Evolutionary conservation across 2,113 vertebrate species (phyloP).

Genomic region (Manacus vitellinus): DNA sequence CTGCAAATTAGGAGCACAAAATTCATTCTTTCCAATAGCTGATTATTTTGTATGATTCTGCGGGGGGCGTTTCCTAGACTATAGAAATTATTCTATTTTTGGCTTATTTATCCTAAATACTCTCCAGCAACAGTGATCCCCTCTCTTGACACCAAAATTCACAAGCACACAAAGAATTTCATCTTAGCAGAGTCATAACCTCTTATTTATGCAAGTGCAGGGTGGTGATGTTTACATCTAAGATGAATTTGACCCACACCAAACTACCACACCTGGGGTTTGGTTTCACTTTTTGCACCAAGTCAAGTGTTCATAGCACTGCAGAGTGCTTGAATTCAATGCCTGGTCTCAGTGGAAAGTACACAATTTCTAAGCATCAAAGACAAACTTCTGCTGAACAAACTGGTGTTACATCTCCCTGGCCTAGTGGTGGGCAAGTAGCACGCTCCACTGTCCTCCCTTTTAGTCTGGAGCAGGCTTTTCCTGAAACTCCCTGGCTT

Average conservation of each 20-base stretch:
- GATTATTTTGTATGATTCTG: conserved; percentile 63
- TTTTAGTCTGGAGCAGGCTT: background rate
- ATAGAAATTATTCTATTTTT: conserved; percentile 54
- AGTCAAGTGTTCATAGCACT: background rate
- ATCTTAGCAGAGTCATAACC: background rate
- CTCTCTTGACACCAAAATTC: background rate
- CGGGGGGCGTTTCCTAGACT: background rate
- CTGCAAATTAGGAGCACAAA: conserved; percentile 51
- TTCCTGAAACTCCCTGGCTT: background rate
- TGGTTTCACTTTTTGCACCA: background rate
- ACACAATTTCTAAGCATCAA: background rate
- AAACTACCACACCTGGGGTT: background rate
- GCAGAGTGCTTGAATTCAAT: background rate
- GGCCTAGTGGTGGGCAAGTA: background rate
- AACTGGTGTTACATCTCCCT: background rate
- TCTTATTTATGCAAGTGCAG: background rate
- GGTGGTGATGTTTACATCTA: background rate
- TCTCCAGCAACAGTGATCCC: conserved; percentile 9
- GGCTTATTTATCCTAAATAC: conserved; percentile 15
- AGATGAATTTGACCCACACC: background rate
- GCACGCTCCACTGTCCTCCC: background rate
- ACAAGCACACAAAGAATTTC: background rate
- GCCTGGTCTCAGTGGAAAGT: background rate
- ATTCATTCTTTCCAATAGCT: conserved; percentile 51
- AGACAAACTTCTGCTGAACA: background rate